Evolutionary conservation across 2,113 vertebrate genomes (phyloP).

Genomic region (Tautogolabrus adspersus): DNA sequence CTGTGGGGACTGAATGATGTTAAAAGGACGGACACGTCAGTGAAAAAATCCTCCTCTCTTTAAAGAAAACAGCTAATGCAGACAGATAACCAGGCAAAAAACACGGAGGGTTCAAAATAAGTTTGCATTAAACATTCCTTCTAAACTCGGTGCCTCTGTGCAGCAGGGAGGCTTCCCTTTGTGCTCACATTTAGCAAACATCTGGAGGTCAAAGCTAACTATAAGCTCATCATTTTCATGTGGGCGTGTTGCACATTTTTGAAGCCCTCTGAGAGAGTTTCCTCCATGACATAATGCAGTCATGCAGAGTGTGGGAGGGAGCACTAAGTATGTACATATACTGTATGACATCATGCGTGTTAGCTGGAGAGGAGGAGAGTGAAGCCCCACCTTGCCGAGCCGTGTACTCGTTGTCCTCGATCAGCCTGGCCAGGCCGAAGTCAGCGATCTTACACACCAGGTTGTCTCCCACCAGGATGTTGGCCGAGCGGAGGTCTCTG

Average conservation of each 20-base stretch:
- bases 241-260: constrained; percentile 1
- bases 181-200: neutral
- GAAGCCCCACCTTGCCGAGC: constrained; percentile 92
- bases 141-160: neutral
- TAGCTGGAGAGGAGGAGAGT: neutral
- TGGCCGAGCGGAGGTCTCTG: constrained; percentile 95
- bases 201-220: constrained; percentile 9
- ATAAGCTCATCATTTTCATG: constrained; percentile 9
- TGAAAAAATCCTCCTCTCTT: too few species aligned
- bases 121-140: neutral
- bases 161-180: neutral
- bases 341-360: neutral
- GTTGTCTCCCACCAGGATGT: constrained; percentile 96
- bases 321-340: neutral
- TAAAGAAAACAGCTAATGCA: too few species aligned
- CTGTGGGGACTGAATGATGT: neutral
- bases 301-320: neutral
- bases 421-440: constrained; percentile 95
- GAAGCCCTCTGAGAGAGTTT: constrained; percentile 9
- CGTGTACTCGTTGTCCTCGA: constrained; percentile 98
- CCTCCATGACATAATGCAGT: constrained; percentile 42
- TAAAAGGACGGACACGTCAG: neutral
- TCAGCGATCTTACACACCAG: constrained; percentile 98
- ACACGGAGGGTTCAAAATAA: neutral
- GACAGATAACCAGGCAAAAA: too few species aligned